A percentile compares a stretch with the other conserved stretches of the same genome.
These are phyloP conservation scores for Leuciscus idus DNA, from an alignment of 2,113 vertebrate species.

Conservation along the genomic window DNA sequence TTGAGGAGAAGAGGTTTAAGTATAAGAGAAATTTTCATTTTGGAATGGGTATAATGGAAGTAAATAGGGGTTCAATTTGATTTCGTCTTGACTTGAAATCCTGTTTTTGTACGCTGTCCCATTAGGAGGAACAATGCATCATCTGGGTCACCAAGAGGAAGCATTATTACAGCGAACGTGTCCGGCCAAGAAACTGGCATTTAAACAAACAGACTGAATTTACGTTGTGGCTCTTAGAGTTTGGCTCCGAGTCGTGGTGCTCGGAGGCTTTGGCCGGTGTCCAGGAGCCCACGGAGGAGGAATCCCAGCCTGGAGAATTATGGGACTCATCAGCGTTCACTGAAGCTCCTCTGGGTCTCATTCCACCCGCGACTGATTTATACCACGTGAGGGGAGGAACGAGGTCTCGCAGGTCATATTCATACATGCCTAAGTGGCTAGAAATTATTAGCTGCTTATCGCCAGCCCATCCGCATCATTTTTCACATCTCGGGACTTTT, in stretches of 20 bases:
- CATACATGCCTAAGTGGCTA: slow-evolving; percentile 30
- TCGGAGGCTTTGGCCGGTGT: slow-evolving; percentile 65
- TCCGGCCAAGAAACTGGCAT: slow-evolving; percentile 66
- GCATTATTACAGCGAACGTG: slow-evolving; percentile 37
- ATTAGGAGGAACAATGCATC: neutral
- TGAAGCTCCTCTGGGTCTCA: slow-evolving; percentile 8
- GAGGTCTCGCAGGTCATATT: slow-evolving; percentile 18
- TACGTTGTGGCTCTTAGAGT: slow-evolving; percentile 75
- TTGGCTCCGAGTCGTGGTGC: slow-evolving; percentile 58
- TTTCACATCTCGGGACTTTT: slow-evolving; percentile 10
- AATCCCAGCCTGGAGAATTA: slow-evolving; percentile 60
- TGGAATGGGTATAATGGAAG: neutral
- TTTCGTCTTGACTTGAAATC: neutral
- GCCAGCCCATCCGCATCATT: neutral
- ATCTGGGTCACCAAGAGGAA: neutral
- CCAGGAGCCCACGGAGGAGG: slow-evolving; percentile 63
- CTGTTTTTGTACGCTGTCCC: neutral
- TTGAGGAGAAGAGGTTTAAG: neutral
- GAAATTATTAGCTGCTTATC: slow-evolving; percentile 41
- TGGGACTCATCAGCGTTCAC: slow-evolving; percentile 47
- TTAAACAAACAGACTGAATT: slow-evolving; percentile 73
- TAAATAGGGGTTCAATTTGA: neutral
- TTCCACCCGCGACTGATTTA: slow-evolving; percentile 62
- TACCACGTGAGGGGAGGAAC: slow-evolving; percentile 35
- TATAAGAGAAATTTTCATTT: neutral